Base-by-base conservation (phyloP, 2,888 invertebrate species). In the Vesta saturnalis region DNA sequence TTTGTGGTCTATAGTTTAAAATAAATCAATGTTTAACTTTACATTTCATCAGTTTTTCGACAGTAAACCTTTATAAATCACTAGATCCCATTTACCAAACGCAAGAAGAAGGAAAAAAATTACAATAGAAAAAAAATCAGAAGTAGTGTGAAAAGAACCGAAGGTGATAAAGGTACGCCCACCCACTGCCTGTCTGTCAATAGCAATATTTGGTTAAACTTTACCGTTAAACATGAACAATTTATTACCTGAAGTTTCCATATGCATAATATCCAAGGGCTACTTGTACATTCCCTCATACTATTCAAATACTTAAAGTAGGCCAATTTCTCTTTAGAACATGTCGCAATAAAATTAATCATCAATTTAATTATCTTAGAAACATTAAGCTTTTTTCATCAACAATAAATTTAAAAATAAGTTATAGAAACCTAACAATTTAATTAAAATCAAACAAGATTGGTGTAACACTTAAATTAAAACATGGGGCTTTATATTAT, bases 101-200 rank as follows among this genome's bases (percentile, higher is more conserved):
- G 14, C 18, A 54, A n/a, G 19, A 55, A 60, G 46, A 57, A 12
- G 46, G 49, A 23, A 57, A 55, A 55, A 30, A 52, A 47, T 18
- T 54, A 35, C 54, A 47, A 57, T 57, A 63, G 49, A 49, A 14
- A 47, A 23, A 60, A 71, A 74, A 61, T n/a, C 69, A 70, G 69
- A 68, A 69, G 74, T 75, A 77, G 76, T 77, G 76, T 77, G 77
- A 77, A 77, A 76, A 71, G 73, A 72, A 73, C 75, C 68, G 55
- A 75, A 76, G 77, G 77, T 78, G 77, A 77, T 64, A 73, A 58
- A 74, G 73, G 72, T 69, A 69, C 66, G 76, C 77, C 77, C 77
- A 77, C 78, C 77, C 76, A 77, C 75, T 58, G 70, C 64, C 75
- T 60, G 70, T 64, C 75, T 75, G 77, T 77, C 77, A 76, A 74